These are phyloP conservation scores for Ameiurus melas DNA, from an alignment of 2,113 vertebrate species.

Conservation along the genomic window DNA sequence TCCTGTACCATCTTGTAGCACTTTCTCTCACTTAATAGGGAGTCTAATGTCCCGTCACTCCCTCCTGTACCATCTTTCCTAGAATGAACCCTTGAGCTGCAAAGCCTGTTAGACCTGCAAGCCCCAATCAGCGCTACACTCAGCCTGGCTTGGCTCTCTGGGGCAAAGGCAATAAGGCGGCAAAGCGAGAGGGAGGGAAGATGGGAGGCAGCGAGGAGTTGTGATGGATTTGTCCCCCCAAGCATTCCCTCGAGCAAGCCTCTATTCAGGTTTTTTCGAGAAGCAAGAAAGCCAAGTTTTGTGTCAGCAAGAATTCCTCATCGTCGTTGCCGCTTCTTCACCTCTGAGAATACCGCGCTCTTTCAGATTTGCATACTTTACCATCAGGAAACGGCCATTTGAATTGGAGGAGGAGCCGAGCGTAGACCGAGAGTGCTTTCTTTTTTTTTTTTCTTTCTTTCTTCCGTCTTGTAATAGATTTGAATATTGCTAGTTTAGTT, in stretches of 20 bases:
- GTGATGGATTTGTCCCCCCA: constrained; percentile 46
- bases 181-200: neutral
- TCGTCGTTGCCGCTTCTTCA: constrained; percentile 26
- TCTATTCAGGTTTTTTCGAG: constrained; percentile 36
- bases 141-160: constrained; percentile 21
- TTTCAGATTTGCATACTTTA: constrained; percentile 41
- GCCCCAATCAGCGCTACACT: constrained; percentile 1
- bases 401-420: constrained; percentile 21
- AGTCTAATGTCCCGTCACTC: constrained; percentile 29
- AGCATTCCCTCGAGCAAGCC: constrained; percentile 45
- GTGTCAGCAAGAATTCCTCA: constrained; percentile 16
- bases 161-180: constrained; percentile 15
- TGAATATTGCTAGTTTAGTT: constrained; percentile 15
- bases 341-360: constrained; percentile 10
- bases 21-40: constrained; percentile 23
- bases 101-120: constrained; percentile 16
- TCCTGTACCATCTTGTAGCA: constrained; percentile 16
- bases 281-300: constrained; percentile 29
- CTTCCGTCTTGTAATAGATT: neutral
- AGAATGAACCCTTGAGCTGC: neutral
- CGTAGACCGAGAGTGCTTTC: neutral
- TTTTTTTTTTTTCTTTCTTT: neutral
- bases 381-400: constrained; percentile 23
- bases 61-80: constrained; percentile 26
- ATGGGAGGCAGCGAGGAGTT: constrained; percentile 24